Base-by-base conservation (phyloP, 1,140 invertebrate genomes). In the Cydia fagiglandana region DNA sequence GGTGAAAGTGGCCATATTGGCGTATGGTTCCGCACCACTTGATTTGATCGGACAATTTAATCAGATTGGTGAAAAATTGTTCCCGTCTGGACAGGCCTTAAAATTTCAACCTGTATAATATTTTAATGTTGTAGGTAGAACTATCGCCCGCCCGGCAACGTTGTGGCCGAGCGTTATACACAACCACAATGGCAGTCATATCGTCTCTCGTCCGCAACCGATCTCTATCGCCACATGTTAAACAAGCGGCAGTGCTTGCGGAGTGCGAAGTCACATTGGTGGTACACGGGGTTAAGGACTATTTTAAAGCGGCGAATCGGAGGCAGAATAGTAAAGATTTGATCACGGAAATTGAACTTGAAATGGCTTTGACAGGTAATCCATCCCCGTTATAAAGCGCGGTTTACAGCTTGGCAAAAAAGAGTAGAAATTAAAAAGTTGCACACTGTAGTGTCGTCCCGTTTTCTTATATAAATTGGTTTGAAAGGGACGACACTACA, bases 311-410 rank as follows among this genome's bases (percentile, higher is more conserved):
- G 6, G 73, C 83, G 4, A 79, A 82, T 30, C 83, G 87, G 7
- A 86, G 83, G 6, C 61, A 24, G 0, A 85, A 84, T 66, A 85
- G 78, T 28, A 78, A 77, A 0, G 80, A 77, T 5, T 28, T 74
- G 15, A 86, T 89, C 47, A 84, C 80, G 12, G 85, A 89, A 47
- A 78, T 88, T 47, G 83, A 89, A 24, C 76, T 90, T 12, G 86
- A 90, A 77, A 86, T 87, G 81, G 86, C 88, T 30, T 76, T 88
- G 15, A 85, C 86, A 76, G 88, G 88, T 88, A 77, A 75, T 10
- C 68, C 50, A 53, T 75, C 73, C 41, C 74, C 61, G n/a, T n/a
- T n/a, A n/a, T n/a, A n/a, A n/a, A n/a, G n/a, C n/a, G n/a, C n/a
- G n/a, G n/a, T n/a, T n/a, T n/a, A n/a, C n/a, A n/a, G n/a, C n/a